Conservation (phyloP, 2,113 vertebrate genomes). For the Lampris megalopsis region DNA sequence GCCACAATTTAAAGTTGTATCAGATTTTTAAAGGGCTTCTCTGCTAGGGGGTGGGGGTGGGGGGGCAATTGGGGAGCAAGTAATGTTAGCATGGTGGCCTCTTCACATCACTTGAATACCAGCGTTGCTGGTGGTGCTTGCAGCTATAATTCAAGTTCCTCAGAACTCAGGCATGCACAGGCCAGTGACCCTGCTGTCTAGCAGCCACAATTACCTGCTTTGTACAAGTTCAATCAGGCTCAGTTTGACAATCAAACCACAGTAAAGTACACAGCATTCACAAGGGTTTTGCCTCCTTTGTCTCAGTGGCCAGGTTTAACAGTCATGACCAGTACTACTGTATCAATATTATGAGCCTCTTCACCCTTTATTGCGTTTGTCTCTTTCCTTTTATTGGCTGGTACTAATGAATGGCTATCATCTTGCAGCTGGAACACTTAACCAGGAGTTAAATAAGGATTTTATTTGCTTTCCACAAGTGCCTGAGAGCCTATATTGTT, state of each 20-base stretch:
- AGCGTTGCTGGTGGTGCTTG: too few species aligned
- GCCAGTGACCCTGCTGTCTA: not conserved
- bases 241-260: slow-evolving; percentile 40
- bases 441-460: not conserved
- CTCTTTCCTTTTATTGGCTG: not conserved
- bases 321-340: not conserved
- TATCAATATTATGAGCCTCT: not conserved
- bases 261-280: not conserved
- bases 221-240: slow-evolving; percentile 37
- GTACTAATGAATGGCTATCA: too few species aligned
- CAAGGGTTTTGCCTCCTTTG: not conserved
- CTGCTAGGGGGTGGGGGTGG: too few species aligned
- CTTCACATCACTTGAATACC: too few species aligned
- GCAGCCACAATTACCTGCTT: slow-evolving; percentile 19
- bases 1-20: too few species aligned
- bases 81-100: too few species aligned
- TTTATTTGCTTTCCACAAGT: not conserved
- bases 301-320: slow-evolving; percentile 1
- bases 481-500: not conserved
- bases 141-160: too few species aligned
- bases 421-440: not conserved
- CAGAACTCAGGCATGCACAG: too few species aligned
- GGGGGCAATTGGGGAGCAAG: too few species aligned
- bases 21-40: too few species aligned
- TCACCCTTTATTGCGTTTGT: not conserved